Conservation (phyloP, 1,140 invertebrate genomes). For the Achatina immaculata region DNA sequence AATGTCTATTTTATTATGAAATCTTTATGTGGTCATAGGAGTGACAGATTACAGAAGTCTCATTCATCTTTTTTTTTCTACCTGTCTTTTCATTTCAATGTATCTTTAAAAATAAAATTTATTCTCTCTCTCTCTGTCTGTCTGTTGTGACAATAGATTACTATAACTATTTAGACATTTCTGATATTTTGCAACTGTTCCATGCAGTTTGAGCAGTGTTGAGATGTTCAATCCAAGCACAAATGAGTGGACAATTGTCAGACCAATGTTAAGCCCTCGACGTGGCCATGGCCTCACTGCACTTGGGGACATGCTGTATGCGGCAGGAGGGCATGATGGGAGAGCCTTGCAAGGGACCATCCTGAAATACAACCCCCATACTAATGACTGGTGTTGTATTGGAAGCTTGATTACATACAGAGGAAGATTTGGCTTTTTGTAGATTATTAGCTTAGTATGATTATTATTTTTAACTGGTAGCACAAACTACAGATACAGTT, state of each 20-base stretch:
- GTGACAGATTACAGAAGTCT: too few species aligned
- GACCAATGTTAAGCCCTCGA: conserved; percentile 25
- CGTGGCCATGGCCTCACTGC: conserved; percentile 36
- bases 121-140: too few species aligned
- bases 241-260: conserved; percentile 40
- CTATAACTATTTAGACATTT: too few species aligned
- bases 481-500: too few species aligned
- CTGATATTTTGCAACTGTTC: not conserved
- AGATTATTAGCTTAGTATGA: not conserved
- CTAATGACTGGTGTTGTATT: conserved; percentile 32
- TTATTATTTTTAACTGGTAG: too few species aligned
- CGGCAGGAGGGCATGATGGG: conserved; percentile 42
- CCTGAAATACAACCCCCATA: conserved; percentile 35
- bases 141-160: too few species aligned
- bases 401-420: conserved; percentile 29
- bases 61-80: too few species aligned
- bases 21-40: too few species aligned
- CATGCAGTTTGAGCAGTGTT: conserved; percentile 38
- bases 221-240: conserved; percentile 32
- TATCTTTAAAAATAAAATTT: too few species aligned
- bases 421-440: conserved; percentile 43
- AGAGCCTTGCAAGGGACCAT: conserved; percentile 31
- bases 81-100: too few species aligned
- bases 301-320: conserved; percentile 33
- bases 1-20: too few species aligned